Base-by-base conservation (phyloP, 2,113 vertebrate species). In the Chaetops frenatus region DNA sequence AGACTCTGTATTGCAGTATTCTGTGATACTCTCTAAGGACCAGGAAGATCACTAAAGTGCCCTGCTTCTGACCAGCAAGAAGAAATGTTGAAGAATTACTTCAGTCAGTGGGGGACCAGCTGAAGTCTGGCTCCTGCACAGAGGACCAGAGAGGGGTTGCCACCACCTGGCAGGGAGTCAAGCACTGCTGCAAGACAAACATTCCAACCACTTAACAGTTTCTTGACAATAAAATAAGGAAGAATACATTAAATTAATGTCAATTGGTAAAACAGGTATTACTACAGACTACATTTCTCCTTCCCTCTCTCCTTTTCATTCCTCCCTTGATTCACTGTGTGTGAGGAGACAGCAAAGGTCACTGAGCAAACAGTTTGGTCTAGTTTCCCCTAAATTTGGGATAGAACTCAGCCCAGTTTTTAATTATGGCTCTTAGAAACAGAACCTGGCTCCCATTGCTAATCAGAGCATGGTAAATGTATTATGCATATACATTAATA, bases 391-490 rank as follows among this genome's bases (percentile, higher is more conserved):
- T 42, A 12, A 40, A 47, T 78, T 71, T 27, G 40, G 27, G 24
- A 38, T 5, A 81, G 44, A 71, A 47, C 19, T 71, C 35, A 47
- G 50, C 11, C 14, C 33, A 79, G 21, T 45, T 28, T 56, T 79
- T 76, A 79, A 67, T 66, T 51, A 54, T 13, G 11, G 24, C 15
- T 51, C 56, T 79, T 79, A 64, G 53, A 89, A 92, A 81, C 4
- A 50, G 45, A 84, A 81, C 27, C 51, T 88, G 64, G 23, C 15
- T 62, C 35, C 33, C 10, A 1, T 7, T 90, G 40, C 17, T 80
- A 80, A 77, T 70, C 62, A 86, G 40, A 80, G 33, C 58, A 81
- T 50, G 23, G 72, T 50, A 95, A 92, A 92, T 33, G 12, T 28
- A 66, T 18, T 66, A 11, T 48, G 16, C 23, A 54, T 42, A 62